These are phyloP conservation scores for Aphrocallistes beatrix DNA, from an alignment of 37 sponge, comb jelly and placozoan genomes.

Conservation along the genomic window DNA sequence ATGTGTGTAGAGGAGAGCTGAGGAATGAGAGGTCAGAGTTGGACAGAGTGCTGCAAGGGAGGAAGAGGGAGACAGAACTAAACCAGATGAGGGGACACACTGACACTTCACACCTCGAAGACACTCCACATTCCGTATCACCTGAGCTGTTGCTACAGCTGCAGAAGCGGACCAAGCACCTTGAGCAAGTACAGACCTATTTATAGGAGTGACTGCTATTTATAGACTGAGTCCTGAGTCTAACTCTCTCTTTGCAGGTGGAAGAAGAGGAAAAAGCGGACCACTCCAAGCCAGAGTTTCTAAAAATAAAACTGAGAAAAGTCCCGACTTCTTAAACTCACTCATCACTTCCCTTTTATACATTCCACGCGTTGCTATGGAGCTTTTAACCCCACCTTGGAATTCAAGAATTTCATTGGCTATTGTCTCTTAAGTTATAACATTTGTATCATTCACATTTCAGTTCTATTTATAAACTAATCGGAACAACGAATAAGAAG, in stretches of 20 bases:
- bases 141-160: constrained; percentile 45
- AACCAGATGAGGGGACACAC: not conserved
- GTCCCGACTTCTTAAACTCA: constrained; percentile 19
- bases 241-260: constrained; percentile 24
- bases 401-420: too few relatives aligned
- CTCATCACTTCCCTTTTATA: too few relatives aligned
- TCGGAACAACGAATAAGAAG: too few relatives aligned
- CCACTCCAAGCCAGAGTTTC: constrained; percentile 49
- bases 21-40: not conserved
- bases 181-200: constrained; percentile 32
- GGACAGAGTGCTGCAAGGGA: not conserved
- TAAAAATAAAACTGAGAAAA: constrained; percentile 47
- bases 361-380: too few relatives aligned
- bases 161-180: constrained; percentile 25
- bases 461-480: too few relatives aligned
- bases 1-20: not conserved
- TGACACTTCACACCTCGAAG: not conserved
- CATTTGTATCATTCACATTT: too few relatives aligned
- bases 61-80: constrained; percentile 1
- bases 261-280: constrained; percentile 24
- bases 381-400: too few relatives aligned
- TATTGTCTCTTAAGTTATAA: too few relatives aligned
- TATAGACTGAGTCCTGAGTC: not conserved
- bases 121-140: not conserved
- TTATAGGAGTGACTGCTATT: not conserved